A percentile compares a stretch with the other conserved stretches of the same genome.
Conservation (phyloP, 1,140 invertebrate species). For the Dendrolimus kikuchii region DNA sequence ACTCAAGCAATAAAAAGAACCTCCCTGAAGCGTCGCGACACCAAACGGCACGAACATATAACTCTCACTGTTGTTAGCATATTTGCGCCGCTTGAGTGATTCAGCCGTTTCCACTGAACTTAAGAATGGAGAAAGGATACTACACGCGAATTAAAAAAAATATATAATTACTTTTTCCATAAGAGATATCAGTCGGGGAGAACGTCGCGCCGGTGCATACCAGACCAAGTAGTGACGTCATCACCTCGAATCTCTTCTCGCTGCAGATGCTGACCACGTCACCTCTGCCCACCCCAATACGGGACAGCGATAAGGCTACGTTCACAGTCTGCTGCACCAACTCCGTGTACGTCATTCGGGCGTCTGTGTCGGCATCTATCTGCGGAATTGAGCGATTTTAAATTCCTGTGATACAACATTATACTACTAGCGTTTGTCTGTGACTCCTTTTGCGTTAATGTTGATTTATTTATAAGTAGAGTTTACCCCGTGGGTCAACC, state of each 20-base stretch:
- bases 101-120: too few species aligned
- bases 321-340: constrained; percentile 30
- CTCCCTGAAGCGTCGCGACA: too few species aligned
- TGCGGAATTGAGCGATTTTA: constrained; percentile 2
- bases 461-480: too few species aligned
- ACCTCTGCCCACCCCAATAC: constrained; percentile 14
- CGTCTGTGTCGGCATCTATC: constrained; percentile 26
- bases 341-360: constrained; percentile 17
- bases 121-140: too few species aligned
- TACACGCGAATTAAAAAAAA: not conserved
- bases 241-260: constrained; percentile 34
- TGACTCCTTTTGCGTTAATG: too few species aligned
- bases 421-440: too few species aligned
- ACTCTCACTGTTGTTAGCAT: too few species aligned
- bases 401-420: too few species aligned
- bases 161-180: constrained; percentile 6
- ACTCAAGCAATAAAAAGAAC: too few species aligned
- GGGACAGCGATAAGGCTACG: constrained; percentile 30
- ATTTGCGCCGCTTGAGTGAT: too few species aligned
- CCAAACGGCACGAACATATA: too few species aligned
- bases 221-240: constrained; percentile 21
- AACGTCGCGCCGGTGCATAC: constrained; percentile 24
- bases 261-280: constrained; percentile 29
- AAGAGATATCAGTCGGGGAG: constrained; percentile 1
- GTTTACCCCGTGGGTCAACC: too few species aligned